Conservation (phyloP, 1,140 invertebrate species). For the Ctenoplectra terminalis region DNA sequence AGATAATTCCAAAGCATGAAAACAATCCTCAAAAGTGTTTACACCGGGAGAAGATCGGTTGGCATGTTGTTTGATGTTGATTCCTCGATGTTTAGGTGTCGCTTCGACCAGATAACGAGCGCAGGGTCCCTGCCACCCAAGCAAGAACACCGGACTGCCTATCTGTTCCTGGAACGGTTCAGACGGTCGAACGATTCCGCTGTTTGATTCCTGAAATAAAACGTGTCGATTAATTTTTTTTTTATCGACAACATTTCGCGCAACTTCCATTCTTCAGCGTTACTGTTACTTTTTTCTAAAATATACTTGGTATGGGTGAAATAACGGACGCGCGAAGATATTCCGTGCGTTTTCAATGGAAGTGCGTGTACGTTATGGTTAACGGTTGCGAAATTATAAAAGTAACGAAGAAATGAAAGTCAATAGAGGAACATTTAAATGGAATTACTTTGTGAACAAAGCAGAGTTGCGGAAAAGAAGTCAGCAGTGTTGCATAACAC, state of each 20-base stretch:
- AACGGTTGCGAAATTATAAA: neutral
- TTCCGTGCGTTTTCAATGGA: too few species aligned
- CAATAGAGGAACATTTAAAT: neutral
- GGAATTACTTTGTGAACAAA: neutral
- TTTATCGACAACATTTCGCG: too few species aligned
- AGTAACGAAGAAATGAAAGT: neutral
- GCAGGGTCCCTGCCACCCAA: constrained; percentile 64
- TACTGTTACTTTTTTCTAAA: too few species aligned
- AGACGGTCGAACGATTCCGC: constrained; percentile 22
- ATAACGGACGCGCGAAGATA: too few species aligned
- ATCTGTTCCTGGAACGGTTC: constrained; percentile 56
- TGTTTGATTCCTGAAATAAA: neutral
- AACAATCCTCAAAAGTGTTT: constrained; percentile 74
- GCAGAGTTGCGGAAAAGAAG: neutral
- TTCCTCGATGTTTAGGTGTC: constrained; percentile 75
- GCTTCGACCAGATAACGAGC: constrained; percentile 66
- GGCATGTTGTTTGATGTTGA: constrained; percentile 75
- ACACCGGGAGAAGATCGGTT: constrained; percentile 68
- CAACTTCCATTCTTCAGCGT: too few species aligned
- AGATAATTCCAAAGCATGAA: constrained; percentile 71
- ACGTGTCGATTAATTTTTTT: too few species aligned
- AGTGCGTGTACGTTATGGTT: too few species aligned
- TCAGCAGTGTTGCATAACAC: too few species aligned
- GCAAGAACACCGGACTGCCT: constrained; percentile 12
- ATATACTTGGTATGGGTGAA: too few species aligned